Evolutionary conservation across 2,113 vertebrate genomes (phyloP).

Genomic region (Prietella phreatophila): DNA sequence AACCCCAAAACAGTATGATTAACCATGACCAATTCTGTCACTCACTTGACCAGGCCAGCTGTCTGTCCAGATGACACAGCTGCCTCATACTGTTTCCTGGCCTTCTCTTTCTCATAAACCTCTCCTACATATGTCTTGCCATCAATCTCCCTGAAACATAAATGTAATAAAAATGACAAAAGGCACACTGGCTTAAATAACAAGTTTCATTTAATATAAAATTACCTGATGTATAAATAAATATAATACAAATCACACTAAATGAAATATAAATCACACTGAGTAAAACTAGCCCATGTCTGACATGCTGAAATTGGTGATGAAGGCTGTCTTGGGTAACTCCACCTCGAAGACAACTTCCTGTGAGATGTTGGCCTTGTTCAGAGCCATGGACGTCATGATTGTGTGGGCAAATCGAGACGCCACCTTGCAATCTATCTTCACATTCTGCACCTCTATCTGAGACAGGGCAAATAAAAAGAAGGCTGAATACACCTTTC

Average conservation of each 20-base stretch:
- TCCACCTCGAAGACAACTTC: constrained; percentile 89
- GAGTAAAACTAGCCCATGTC: constrained; percentile 49
- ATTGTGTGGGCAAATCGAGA: constrained; percentile 88
- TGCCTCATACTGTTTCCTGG: constrained; percentile 85
- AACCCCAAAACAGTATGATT: too few relatives aligned
- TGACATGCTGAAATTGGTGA: constrained; percentile 94
- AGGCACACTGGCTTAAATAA: too few relatives aligned
- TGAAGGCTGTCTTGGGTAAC: constrained; percentile 92
- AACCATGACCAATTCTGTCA: background rate
- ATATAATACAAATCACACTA: too few relatives aligned
- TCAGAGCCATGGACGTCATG: constrained; percentile 84
- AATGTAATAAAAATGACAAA: background rate
- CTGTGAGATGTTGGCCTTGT: constrained; percentile 76
- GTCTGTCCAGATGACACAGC: constrained; percentile 84
- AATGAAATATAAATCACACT: background rate
- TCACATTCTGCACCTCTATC: constrained; percentile 74
- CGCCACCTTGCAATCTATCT: constrained; percentile 81
- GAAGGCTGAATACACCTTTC: background rate
- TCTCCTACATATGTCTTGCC: constrained; percentile 77
- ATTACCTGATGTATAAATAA: background rate
- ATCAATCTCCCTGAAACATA: constrained; percentile 78
- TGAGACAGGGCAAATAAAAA: background rate
- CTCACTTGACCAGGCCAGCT: constrained; percentile 88
- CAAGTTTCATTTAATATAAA: too few relatives aligned
- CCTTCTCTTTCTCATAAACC: constrained; percentile 87